Conservation (phyloP, 2,888 invertebrate genomes). For the Xestia ashworthii region DNA sequence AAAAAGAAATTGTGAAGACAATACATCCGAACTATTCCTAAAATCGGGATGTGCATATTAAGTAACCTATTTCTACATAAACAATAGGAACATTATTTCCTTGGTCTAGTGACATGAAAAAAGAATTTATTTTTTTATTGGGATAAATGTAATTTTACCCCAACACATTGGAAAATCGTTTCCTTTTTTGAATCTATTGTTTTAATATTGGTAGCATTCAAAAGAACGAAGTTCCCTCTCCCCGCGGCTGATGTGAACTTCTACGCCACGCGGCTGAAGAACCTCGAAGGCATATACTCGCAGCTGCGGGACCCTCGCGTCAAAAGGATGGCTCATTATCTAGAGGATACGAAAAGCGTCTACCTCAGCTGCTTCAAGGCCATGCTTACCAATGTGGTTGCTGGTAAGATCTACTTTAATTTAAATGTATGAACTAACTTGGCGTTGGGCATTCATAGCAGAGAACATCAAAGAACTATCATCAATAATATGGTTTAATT, state of each 20-base stretch:
- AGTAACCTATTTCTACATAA: neutral
- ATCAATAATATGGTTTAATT: constrained; percentile 6
- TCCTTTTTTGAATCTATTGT: neutral
- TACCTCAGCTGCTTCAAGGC: constrained; percentile 94
- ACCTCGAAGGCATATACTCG: constrained; percentile 96
- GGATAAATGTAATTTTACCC: too few relatives aligned
- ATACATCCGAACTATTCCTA: neutral
- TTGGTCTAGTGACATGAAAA: too few relatives aligned
- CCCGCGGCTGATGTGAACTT: constrained; percentile 94
- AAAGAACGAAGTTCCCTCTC: constrained; percentile 93
- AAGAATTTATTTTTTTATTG: too few relatives aligned
- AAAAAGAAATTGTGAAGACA: neutral
- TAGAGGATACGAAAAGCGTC: constrained; percentile 95
- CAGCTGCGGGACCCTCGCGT: constrained; percentile 96
- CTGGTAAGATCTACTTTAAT: constrained; percentile 86
- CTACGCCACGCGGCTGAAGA: constrained; percentile 94
- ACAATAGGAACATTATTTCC: neutral
- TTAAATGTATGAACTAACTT: neutral
- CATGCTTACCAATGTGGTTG: constrained; percentile 94
- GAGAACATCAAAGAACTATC: neutral
- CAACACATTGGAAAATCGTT: too few relatives aligned
- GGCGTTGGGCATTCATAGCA: neutral
- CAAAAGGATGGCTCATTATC: constrained; percentile 95
- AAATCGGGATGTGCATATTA: too few relatives aligned
- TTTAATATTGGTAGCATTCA: constrained; percentile 85